Evolutionary conservation across 2,797 vertebrate species (phyloP), one percentile per base, ranked within the genome.

Genomic region (Schizopygopsis malacanthus): DNA sequence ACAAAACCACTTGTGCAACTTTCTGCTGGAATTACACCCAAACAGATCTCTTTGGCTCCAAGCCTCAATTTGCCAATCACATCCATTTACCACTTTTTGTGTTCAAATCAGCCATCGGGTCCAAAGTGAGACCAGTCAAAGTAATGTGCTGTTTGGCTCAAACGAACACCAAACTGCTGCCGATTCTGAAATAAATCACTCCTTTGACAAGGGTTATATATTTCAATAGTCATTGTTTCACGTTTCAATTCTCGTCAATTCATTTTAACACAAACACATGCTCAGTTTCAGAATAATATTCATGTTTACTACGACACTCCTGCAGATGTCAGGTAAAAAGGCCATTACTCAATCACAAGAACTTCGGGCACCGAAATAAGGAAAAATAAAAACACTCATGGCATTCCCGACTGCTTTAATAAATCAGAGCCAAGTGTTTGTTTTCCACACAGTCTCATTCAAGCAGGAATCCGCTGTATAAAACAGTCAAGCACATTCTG

Each of bases 311-410:
- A 81, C 75, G 72, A 90, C 90, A 91, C 86, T 89, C 85, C 85
- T 88, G 86, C 87, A 90, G 92, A 94, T 92, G 93, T 93, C 92
- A 92, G 94, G 93, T 94, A 92, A 93, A 95, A 94, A 88, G 92
- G 92, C 92, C 89, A 92, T 91, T 92, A 91, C 91, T 94, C 90
- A 93, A 92, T 92, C 92, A 94, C 91, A 69, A 92, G 85, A 79
- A 93, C 89, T 91, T 89, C 90, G 92, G 93, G 90, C 91, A 95
- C 91, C 92, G 85, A 92, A 81, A 33, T 45, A 83, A 89, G 77
- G 39, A 76, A 81, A 54, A 18, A 91, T 33, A 65, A 65, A 33
- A 65, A 92, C 90, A 92, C 88, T 59, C 87, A 87, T 91, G 86
- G 91, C 91, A 91, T 86, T 86, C 89, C 82, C 37, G 73, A 71